phyloP scores from a whole-genome alignment of 2,113 vertebrate genomes.

The Ceyx cyanopectus region DNA sequence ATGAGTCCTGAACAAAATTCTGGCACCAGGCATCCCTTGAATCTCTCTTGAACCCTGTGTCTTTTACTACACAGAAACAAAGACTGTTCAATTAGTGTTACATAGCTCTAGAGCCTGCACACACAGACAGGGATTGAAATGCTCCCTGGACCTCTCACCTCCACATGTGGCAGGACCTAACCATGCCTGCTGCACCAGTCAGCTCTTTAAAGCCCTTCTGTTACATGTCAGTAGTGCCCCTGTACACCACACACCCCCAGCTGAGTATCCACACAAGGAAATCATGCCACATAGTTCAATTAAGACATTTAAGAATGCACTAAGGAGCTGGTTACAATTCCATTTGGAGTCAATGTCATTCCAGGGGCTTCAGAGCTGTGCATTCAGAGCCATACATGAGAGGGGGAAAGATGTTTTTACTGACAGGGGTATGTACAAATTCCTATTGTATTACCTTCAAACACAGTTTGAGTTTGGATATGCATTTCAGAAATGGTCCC shows the following conservation, averaged over 20 bases:
- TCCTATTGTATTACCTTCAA: neutral
- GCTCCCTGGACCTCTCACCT: fast-evolving
- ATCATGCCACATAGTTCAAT: neutral
- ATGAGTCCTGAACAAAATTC: neutral
- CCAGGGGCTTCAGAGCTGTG: neutral
- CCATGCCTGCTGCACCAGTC: neutral
- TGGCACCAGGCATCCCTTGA: neutral
- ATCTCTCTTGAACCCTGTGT: neutral
- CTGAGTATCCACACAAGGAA: neutral
- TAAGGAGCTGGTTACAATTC: neutral
- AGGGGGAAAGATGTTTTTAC: neutral
- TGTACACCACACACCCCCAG: fast-evolving
- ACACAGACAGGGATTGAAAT: fast-evolving
- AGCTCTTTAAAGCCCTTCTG: neutral
- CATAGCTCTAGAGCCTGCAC: neutral
- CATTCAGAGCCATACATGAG: neutral
- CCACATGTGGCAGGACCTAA: fast-evolving
- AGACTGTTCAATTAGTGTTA: neutral
- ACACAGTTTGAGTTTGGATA: neutral
- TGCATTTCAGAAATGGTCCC: neutral
- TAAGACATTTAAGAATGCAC: fast-evolving
- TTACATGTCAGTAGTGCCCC: neutral
- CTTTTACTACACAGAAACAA: neutral
- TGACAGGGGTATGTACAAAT: neutral
- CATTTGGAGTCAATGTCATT: neutral